Evolutionary conservation across 1,140 invertebrate species (phyloP).

Genomic region (Dreissena polymorpha): DNA sequence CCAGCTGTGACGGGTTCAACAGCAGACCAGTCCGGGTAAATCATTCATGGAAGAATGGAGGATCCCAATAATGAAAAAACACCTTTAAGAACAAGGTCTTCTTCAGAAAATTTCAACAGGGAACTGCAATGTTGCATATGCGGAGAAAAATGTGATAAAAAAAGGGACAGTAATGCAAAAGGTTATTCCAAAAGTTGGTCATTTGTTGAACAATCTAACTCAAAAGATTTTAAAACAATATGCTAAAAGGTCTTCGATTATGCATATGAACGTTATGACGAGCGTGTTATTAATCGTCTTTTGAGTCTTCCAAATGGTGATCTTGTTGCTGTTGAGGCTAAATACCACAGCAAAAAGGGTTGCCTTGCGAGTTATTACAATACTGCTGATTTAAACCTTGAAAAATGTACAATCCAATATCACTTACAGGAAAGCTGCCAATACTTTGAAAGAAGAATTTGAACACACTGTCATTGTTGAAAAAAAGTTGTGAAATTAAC

Average conservation of each 20-base stretch:
- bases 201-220: conserved; percentile 1
- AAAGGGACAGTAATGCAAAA: neutral
- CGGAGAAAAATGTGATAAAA: conserved; percentile 5
- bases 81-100: conserved; percentile 6
- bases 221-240: neutral
- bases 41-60: too few species aligned
- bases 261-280: neutral
- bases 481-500: conserved; percentile 6
- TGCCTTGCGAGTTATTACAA: conserved; percentile 20
- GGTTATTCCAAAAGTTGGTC: conserved; percentile 15
- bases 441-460: conserved; percentile 4
- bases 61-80: too few species aligned
- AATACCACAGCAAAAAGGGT: conserved; percentile 27
- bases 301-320: conserved; percentile 10
- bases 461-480: neutral
- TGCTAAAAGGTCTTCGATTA: neutral
- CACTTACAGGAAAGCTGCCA: neutral
- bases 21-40: too few species aligned
- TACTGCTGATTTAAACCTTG: neutral
- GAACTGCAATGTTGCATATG: conserved; percentile 13
- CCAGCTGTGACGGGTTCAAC: too few species aligned
- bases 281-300: neutral
- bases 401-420: neutral
- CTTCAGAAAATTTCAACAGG: neutral
- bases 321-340: conserved; percentile 23